Percentiles rank a stretch among this genome's conserved stretches.
phyloP scores from a whole-genome alignment of 2,113 vertebrate genomes.

The Orientallactaga bullata region DNA sequence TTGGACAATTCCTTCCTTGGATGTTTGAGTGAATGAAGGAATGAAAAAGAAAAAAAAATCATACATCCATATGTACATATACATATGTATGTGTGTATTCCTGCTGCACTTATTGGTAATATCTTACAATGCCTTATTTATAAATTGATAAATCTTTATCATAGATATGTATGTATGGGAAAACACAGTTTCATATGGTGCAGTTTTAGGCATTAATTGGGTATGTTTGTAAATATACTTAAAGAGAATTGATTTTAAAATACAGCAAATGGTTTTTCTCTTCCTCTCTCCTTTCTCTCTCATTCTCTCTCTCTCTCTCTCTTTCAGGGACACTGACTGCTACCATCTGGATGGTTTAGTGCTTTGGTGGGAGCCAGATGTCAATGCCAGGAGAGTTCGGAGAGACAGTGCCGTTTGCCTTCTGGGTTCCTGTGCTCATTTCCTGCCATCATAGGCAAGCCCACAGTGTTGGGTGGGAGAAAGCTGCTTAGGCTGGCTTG shows the following conservation, averaged over 20 bases:
- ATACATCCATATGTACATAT: no score
- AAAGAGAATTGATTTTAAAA: neutral
- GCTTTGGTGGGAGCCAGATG: neutral
- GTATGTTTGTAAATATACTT: neutral
- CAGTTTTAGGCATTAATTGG: neutral
- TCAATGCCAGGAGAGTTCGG: neutral
- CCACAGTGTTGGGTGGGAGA: neutral
- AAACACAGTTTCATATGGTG: neutral
- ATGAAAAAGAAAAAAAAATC: no score
- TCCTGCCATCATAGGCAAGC: neutral
- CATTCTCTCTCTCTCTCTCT: neutral
- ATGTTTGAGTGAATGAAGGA: no score
- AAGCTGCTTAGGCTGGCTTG: neutral
- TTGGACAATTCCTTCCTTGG: no score
- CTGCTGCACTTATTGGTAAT: neutral
- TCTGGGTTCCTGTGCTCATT: neutral
- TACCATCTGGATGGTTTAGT: neutral
- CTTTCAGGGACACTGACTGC: neutral
- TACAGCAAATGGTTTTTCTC: neutral
- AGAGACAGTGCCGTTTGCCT: neutral
- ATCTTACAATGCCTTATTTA: neutral
- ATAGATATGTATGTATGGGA: neutral
- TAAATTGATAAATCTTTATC: neutral
- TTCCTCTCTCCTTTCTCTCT: neutral
- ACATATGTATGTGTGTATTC: neutral